Conservation (phyloP, 2,888 invertebrate species). For the Drosophila ezoana region DNA sequence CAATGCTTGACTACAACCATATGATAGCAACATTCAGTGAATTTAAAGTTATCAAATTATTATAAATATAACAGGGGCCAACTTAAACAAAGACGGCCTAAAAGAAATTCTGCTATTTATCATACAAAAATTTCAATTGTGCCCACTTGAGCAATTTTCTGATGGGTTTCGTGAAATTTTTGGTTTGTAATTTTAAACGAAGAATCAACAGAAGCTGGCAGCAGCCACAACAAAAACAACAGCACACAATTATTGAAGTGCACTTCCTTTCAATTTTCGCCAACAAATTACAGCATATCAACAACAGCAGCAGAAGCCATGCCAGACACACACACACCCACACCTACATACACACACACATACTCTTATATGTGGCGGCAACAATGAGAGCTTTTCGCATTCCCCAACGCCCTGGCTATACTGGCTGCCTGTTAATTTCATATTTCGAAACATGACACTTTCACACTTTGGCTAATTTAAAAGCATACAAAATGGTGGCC, state of each 20-base stretch:
- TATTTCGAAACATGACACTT: conserved; percentile 82
- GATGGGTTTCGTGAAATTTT: conserved; percentile 7
- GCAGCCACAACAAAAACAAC: conserved; percentile 15
- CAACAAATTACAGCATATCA: conserved; percentile 71
- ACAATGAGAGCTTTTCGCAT: conserved; percentile 22
- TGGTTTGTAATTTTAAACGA: conserved; percentile 13
- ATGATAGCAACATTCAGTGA: no score
- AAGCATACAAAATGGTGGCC: conserved; percentile 79
- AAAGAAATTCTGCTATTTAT: neutral
- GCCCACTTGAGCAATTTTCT: conserved; percentile 6
- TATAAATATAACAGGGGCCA: neutral
- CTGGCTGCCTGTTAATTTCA: conserved; percentile 72
- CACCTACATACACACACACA: neutral
- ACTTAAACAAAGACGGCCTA: neutral
- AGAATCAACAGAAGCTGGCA: conserved; percentile 13
- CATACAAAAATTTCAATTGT: conserved; percentile 5
- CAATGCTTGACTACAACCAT: no score
- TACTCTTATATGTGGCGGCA: conserved; percentile 8
- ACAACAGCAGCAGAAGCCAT: conserved; percentile 32
- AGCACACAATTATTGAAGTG: conserved; percentile 70
- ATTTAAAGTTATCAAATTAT: no score
- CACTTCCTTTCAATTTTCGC: conserved; percentile 77
- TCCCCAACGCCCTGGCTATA: conserved; percentile 16
- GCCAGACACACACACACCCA: conserved; percentile 3
- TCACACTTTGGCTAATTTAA: conserved; percentile 82